Base-by-base conservation (phyloP, 2,797 vertebrate species). In the Malurus leucopterus region DNA sequence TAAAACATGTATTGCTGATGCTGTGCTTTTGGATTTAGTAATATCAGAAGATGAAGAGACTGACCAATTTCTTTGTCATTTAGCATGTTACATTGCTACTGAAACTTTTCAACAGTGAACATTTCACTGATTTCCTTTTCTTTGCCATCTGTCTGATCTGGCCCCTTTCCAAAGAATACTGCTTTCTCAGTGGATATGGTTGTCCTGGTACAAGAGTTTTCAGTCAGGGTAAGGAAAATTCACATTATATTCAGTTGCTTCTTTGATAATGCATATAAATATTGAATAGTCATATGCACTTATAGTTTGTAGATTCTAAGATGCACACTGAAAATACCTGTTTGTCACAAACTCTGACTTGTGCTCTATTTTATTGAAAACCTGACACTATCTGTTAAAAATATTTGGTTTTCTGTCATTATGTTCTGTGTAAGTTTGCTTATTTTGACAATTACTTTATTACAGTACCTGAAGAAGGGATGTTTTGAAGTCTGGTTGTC, bases 91-190 rank as follows among this genome's bases (percentile, higher is more conserved):
- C 51, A 96, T 98, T 93, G 95, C 95, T 93, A 93, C 97, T 93
- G 73, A 97, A 95, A 95, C 98, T 98, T 83, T 94, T 96, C 54
- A 95, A 97, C 43, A 80, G 95, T 55, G 97, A 98, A 75, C 32
- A 84, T 89, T 96, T 98, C 70, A 96, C 98, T 92, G 97, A 96
- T 61, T 97, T 97, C 74, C 96, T 98, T 94, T 98, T 98, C 96
- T 98, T 98, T 95, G 97, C 98, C 34, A 98, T 99, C 77, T 98
- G 98, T 94, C 98, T 99, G 90, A 97, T 98, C 96, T 99, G 99
- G 99, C 98, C 97, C 88, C 93, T 93, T 93, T 99, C 98, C 87
- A 96, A 93, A 74, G 94, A 97, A 95, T 97, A 96, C 91, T 98
- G 98, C 95, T 96, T 92, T 75, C 98, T 98, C 55, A 95, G 95